Evolutionary conservation across 2,797 vertebrate genomes (phyloP), one percentile per base, ranked within the genome.

Genomic region (Neopelma chrysocephalum): DNA sequence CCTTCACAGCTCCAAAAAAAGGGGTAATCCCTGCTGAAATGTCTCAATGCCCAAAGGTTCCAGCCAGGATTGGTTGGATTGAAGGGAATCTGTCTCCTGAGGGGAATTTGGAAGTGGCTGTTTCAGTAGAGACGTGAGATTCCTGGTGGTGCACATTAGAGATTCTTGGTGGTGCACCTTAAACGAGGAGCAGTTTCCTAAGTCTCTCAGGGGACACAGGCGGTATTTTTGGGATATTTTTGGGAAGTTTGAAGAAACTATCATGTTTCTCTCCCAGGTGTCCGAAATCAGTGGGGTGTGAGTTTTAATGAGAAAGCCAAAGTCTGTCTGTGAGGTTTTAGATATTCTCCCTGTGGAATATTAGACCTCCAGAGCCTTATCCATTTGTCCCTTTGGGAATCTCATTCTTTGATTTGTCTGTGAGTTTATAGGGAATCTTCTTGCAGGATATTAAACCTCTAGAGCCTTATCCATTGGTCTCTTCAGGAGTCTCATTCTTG

Each of bases 211-310:
- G 40, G 53, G 9, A 11, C 32, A 19, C n/a, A 21, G 27, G 51
- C 12, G 10, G 29, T 29, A 0, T 47, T 68, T 42, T 7, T 4
- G 51, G 82, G 6, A 34, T 57, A 34, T 57, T 57, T 57, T 58
- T 36, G 15, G 19, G 15, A 54, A 17, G 26, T 0, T 12, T n/a
- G 68, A 53, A 15, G 26, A 53, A 88, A 50, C 26, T 27, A 0
- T 8, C 0, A 0, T 3, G 4, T 5, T 53, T 68, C 57, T 15
- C 10, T 53, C 12, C 26, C 11, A 0, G 3, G 0, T 15, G 10
- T 19, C 31, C 42, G 11, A 50, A 78, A 38, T 22, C 47, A 14
- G 6, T 2, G 8, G 36, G n/a, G 8, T 21, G 2, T 27, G 57
- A 56, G 20, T 31, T 73, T 47, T 40, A 5, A 32, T 43, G 54